phyloP scores from a whole-genome alignment of 53 echinoderm and acorn worm species.

The Actinopyga echinites region DNA sequence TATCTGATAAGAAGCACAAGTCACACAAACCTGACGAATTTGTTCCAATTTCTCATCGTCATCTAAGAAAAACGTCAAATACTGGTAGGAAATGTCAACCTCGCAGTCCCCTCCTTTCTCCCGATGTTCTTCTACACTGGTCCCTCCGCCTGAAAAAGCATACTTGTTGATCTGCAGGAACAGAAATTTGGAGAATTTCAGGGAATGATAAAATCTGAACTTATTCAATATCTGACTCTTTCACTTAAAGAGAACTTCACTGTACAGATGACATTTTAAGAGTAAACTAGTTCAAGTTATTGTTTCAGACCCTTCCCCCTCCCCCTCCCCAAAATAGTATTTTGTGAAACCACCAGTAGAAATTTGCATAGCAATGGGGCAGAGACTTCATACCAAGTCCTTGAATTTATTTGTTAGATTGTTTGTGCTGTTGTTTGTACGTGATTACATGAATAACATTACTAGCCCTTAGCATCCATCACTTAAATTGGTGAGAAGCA shows the following conservation, averaged over 20 bases:
- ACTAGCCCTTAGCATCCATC: no score
- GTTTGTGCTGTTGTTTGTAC: no score
- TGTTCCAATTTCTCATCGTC: conserved; percentile 77
- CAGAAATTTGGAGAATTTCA: not conserved
- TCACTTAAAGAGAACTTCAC: not conserved
- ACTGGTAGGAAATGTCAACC: conserved; percentile 94
- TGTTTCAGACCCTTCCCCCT: no score
- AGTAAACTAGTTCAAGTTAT: no score
- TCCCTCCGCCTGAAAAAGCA: conserved; percentile 94
- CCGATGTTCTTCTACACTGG: conserved; percentile 86
- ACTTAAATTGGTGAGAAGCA: no score
- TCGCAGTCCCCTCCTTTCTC: conserved; percentile 97
- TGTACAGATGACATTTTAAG: no score
- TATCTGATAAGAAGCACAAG: not conserved
- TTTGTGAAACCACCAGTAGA: no score
- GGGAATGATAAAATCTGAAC: not conserved
- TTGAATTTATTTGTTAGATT: no score
- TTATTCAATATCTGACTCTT: not conserved
- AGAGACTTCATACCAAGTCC: no score
- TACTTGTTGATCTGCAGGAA: conserved; percentile 86
- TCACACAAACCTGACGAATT: conserved; percentile 63
- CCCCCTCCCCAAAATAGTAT: no score
- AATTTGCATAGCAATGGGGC: no score
- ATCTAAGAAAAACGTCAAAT: conserved; percentile 89
- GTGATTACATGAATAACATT: no score